Evolutionary conservation across 2,113 vertebrate species (phyloP).

Genomic region (Eretmodus cyanostictus): DNA sequence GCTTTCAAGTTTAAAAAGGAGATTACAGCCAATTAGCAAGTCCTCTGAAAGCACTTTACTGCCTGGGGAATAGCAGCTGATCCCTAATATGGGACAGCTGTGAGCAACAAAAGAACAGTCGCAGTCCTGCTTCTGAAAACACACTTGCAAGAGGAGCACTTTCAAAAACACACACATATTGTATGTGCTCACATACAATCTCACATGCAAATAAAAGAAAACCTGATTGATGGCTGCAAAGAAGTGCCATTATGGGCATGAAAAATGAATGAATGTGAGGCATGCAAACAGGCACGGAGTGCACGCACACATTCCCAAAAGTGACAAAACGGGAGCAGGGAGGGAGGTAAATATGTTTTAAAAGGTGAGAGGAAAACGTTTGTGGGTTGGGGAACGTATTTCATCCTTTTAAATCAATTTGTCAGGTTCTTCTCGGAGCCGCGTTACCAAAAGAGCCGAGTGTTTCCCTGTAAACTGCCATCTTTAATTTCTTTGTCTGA

Average conservation of each 20-base stretch:
- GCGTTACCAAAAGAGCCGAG: conserved; percentile 52
- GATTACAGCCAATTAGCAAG: conserved; percentile 75
- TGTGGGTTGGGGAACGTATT: conserved; percentile 48
- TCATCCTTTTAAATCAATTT: conserved; percentile 71
- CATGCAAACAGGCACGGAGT: conserved; percentile 31
- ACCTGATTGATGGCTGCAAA: conserved; percentile 41
- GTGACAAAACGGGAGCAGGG: conserved; percentile 50
- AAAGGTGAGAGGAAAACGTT: conserved; percentile 55
- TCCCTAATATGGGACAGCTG: conserved; percentile 65
- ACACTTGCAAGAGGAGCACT: conserved; percentile 27
- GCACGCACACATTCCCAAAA: conserved; percentile 18
- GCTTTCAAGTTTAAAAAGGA: conserved; percentile 69
- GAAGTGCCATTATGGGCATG: conserved; percentile 47
- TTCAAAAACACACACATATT: conserved; percentile 34
- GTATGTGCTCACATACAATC: conserved; percentile 9
- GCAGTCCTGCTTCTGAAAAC: conserved; percentile 40
- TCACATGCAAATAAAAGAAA: conserved; percentile 33
- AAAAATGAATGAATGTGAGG: conserved; percentile 57
- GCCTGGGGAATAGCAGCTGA: conserved; percentile 56
- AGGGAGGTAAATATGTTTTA: conserved; percentile 63
- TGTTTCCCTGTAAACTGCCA: conserved; percentile 72
- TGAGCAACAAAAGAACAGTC: conserved; percentile 62
- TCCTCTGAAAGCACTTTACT: conserved; percentile 57
- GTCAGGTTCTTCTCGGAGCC: conserved; percentile 48
- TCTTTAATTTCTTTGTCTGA: conserved; percentile 74